Percentiles rank a stretch among this genome's conserved stretches.
Evolutionary conservation across 2,113 vertebrate genomes (phyloP).

Genomic region (Chamaea fasciata): DNA sequence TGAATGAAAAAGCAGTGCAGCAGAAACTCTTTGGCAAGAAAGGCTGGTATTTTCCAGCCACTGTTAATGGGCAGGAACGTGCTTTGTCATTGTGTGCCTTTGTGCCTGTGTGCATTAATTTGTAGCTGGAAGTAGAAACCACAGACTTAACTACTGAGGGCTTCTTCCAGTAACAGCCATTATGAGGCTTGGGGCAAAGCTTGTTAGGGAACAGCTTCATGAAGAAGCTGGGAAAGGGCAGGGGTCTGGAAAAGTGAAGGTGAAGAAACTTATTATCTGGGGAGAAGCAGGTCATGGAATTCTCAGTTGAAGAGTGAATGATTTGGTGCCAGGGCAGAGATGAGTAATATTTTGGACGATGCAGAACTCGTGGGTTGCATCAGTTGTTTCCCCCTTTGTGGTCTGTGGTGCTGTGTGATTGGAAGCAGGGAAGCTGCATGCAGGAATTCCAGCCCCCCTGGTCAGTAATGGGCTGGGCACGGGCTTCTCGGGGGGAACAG

Average conservation of each 20-base stretch:
- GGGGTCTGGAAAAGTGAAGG: background rate
- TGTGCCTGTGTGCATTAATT: conserved; percentile 10
- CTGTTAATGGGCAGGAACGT: background rate
- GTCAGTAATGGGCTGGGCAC: background rate
- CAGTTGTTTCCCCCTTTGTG: background rate
- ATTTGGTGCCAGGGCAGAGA: background rate
- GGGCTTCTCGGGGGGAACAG: background rate
- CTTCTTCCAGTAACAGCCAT: conserved; percentile 18
- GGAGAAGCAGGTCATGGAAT: background rate
- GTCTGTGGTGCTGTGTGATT: background rate
- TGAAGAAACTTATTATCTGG: background rate
- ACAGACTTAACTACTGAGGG: background rate
- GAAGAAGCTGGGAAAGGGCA: background rate
- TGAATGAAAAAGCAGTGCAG: background rate
- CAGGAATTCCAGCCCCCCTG: background rate
- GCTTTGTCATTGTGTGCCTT: conserved; percentile 30
- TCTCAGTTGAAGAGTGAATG: background rate
- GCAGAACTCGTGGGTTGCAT: background rate
- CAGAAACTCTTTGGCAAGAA: background rate
- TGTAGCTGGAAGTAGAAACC: conserved; percentile 38
- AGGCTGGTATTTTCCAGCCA: conserved; percentile 27
- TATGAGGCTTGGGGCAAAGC: background rate
- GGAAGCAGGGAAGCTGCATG: background rate
- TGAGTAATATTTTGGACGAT: conserved; percentile 25
- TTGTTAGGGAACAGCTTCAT: background rate